Percentiles rank a stretch among this genome's conserved stretches.
These are phyloP conservation scores for Sander vitreus DNA, from an alignment of 2,113 vertebrate genomes.

Conservation along the genomic window DNA sequence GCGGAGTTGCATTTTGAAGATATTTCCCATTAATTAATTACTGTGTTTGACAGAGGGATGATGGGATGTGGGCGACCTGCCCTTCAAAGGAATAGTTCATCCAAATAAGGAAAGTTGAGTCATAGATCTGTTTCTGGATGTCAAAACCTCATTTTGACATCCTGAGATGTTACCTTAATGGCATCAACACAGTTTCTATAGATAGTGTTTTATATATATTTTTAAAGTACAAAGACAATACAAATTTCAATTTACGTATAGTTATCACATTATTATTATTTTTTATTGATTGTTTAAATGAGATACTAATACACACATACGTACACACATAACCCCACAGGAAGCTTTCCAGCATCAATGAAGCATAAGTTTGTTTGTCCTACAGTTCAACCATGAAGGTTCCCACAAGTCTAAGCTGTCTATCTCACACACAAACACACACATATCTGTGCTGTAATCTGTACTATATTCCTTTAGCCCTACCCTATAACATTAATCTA, in stretches of 20 bases:
- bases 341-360: background rate
- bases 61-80: background rate
- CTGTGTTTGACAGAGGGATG: background rate
- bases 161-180: background rate
- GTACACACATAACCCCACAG: no score
- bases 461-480: background rate
- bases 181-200: background rate
- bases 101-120: background rate
- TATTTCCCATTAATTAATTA: background rate
- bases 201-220: no score
- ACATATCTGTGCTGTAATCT: background rate
- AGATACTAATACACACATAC: background rate
- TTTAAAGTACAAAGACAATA: background rate
- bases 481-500: background rate
- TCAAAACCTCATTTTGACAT: background rate
- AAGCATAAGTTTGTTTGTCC: constrained; percentile 17
- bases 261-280: background rate
- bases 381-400: background rate
- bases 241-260: background rate
- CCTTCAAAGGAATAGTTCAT: constrained; percentile 4
- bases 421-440: background rate
- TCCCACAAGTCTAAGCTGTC: background rate
- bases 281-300: background rate
- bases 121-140: background rate
- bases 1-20: background rate